Percentiles rank a stretch among this genome's conserved stretches.
Conservation (phyloP, 2,113 vertebrate species). For the Maccullochella peelii region DNA sequence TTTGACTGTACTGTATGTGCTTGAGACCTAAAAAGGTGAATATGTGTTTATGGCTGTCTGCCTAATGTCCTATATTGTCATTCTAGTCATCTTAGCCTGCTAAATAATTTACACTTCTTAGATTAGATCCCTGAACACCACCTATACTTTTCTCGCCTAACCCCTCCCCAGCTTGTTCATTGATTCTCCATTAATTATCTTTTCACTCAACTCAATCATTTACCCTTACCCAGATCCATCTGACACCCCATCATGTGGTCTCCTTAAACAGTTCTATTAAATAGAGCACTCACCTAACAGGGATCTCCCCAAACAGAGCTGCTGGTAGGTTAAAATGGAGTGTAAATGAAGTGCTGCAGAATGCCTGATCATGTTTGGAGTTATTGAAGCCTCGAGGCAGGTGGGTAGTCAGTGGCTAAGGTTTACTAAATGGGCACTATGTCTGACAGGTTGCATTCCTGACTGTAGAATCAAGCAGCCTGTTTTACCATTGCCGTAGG, state of each 20-base stretch:
- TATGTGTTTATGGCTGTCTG: constrained; percentile 56
- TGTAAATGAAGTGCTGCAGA: constrained; percentile 62
- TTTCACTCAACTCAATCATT: constrained; percentile 85
- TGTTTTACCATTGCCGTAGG: constrained; percentile 64
- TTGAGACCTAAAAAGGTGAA: constrained; percentile 47
- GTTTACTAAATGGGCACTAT: constrained; percentile 61
- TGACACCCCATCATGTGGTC: constrained; percentile 71
- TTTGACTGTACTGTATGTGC: constrained; percentile 30
- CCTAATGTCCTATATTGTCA: constrained; percentile 78
- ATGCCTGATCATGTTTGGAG: constrained; percentile 69
- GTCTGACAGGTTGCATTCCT: constrained; percentile 62
- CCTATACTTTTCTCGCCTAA: constrained; percentile 63
- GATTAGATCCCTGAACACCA: constrained; percentile 78
- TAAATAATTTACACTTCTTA: constrained; percentile 86
- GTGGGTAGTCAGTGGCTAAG: constrained; percentile 36
- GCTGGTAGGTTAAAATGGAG: constrained; percentile 36
- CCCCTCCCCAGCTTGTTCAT: constrained; percentile 77
- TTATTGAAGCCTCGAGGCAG: constrained; percentile 66
- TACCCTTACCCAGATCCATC: constrained; percentile 72
- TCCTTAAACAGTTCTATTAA: constrained; percentile 69
- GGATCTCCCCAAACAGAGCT: constrained; percentile 43
- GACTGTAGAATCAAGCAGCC: constrained; percentile 52
- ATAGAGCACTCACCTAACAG: constrained; percentile 52
- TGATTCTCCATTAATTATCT: constrained; percentile 88
- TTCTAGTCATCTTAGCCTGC: constrained; percentile 81